Percentiles rank a stretch among this genome's conserved stretches.
phyloP scores from a whole-genome alignment of 2,888 invertebrate species.

The Eupeodes luniger region DNA sequence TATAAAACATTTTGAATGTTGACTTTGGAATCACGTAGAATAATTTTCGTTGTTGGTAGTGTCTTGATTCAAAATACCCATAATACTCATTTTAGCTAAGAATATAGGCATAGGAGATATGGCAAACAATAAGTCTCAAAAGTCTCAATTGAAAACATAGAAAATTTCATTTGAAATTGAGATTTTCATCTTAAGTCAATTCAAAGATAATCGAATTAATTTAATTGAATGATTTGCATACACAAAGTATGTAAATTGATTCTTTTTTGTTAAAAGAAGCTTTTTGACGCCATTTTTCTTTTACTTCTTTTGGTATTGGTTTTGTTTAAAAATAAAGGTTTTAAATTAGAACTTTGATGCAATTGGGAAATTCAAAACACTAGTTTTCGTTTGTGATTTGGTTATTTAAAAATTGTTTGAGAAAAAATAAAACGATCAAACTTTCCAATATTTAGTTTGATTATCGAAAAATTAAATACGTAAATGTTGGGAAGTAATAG shows the following conservation, averaged over 20 bases:
- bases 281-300: background rate
- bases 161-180: slow-evolving; percentile 61
- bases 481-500: too few relatives aligned
- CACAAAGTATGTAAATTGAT: background rate
- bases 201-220: slow-evolving; percentile 18
- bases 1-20: slow-evolving; percentile 24
- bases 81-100: background rate
- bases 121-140: background rate
- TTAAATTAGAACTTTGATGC: too few relatives aligned
- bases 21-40: slow-evolving; percentile 7
- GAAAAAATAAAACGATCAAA: too few relatives aligned
- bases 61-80: background rate
- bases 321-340: background rate
- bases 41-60: background rate
- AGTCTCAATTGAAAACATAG: slow-evolving; percentile 68
- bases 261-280: background rate
- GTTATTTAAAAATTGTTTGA: too few relatives aligned
- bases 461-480: too few relatives aligned
- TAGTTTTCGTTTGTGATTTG: too few relatives aligned
- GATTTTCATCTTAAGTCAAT: slow-evolving; percentile 33
- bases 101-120: background rate
- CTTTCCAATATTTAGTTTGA: too few relatives aligned
- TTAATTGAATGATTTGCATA: slow-evolving; percentile 8
- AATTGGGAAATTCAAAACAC: too few relatives aligned
- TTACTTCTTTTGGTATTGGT: background rate